A percentile compares a stretch with the other conserved stretches of the same genome.
These are phyloP conservation scores for Sapayoa aenigma DNA, from an alignment of 2,113 vertebrate species.

Conservation along the genomic window DNA sequence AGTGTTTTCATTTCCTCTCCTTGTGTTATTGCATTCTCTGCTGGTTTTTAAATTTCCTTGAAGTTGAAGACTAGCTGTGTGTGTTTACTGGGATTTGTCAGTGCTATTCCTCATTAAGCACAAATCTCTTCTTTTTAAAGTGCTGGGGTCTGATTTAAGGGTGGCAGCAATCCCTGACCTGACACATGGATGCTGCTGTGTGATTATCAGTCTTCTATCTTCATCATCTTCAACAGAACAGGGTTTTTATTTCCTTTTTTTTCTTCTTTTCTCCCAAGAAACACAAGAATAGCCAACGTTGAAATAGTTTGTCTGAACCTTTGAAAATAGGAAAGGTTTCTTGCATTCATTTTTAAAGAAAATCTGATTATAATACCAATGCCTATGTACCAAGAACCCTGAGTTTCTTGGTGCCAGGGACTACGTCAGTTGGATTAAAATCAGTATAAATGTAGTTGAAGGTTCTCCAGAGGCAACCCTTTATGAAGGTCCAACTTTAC, in stretches of 20 bases:
- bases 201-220: background rate
- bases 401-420: background rate
- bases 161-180: background rate
- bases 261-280: background rate
- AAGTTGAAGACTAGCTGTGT: background rate
- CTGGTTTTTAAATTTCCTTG: background rate
- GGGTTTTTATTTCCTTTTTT: no score
- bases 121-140: background rate
- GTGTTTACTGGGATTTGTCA: background rate
- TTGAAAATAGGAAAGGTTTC: background rate
- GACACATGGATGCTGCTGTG: background rate
- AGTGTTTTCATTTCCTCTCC: background rate
- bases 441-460: background rate
- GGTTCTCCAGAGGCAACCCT: background rate
- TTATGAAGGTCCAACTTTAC: background rate
- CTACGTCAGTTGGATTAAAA: background rate
- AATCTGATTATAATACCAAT: background rate
- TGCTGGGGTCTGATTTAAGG: background rate
- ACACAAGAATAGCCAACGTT: background rate
- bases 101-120: background rate
- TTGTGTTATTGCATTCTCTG: background rate
- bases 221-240: background rate
- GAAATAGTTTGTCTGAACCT: background rate
- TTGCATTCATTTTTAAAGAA: background rate
- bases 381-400: background rate